These are phyloP conservation scores for Heliconius sara DNA, from an alignment of 2,888 invertebrate genomes.

Conservation along the genomic window DNA sequence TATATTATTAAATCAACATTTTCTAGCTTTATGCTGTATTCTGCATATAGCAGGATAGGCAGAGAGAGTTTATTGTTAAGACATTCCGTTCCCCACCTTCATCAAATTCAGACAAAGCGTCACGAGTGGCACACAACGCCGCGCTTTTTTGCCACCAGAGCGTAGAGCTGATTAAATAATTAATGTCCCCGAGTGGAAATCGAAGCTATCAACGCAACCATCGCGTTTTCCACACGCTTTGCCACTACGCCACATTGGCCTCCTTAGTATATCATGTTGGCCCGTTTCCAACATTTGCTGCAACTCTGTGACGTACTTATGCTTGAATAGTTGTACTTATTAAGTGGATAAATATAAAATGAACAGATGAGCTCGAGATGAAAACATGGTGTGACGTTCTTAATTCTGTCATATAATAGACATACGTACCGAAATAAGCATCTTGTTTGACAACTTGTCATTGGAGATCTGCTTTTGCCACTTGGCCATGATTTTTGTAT, in stretches of 20 bases:
- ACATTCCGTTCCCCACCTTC: too few species aligned
- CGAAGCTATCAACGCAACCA: too few species aligned
- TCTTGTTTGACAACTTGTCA: background rate
- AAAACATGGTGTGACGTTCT: background rate
- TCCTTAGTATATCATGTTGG: background rate
- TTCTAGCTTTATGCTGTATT: too few species aligned
- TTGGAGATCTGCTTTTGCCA: background rate
- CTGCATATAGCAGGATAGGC: too few species aligned
- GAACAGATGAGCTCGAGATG: background rate
- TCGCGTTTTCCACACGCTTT: too few species aligned
- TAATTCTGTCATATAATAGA: background rate
- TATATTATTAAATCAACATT: background rate
- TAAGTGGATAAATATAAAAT: background rate
- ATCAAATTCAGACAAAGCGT: too few species aligned
- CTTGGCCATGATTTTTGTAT: background rate
- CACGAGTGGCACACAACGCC: too few species aligned
- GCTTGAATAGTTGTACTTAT: background rate
- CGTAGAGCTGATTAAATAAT: too few species aligned
- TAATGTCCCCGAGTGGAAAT: too few species aligned
- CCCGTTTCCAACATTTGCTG: slow-evolving; percentile 11
- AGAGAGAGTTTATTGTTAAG: too few species aligned
- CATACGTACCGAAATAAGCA: background rate
- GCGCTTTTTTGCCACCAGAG: too few species aligned
- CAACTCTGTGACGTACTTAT: slow-evolving; percentile 1
- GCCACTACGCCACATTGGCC: too few species aligned